Conservation (phyloP, 2,888 invertebrate species). For the Coelinius sp. region DNA sequence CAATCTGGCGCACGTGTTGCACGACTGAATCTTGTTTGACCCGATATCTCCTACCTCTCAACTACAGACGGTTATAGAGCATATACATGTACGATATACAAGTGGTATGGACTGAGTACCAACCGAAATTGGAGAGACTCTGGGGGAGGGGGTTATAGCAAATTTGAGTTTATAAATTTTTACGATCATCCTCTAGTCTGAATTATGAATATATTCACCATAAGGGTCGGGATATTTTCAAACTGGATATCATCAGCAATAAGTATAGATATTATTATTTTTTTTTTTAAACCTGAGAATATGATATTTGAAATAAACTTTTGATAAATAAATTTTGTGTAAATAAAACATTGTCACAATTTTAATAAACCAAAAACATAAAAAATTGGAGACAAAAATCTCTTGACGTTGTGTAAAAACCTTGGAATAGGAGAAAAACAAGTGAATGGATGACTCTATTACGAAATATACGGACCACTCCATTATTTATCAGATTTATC, state of each 20-base stretch:
- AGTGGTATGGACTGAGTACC: neutral
- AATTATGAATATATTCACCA: neutral
- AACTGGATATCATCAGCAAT: neutral
- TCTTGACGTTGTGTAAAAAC: slow-evolving; percentile 4
- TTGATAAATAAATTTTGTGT: no score
- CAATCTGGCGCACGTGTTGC: slow-evolving; percentile 49
- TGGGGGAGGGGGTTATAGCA: slow-evolving; percentile 18
- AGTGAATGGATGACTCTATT: slow-evolving; percentile 44
- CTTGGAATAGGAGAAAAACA: slow-evolving; percentile 9
- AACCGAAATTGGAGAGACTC: slow-evolving; percentile 2
- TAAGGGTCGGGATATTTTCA: neutral
- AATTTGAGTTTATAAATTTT: slow-evolving; percentile 24
- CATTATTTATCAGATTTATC: slow-evolving; percentile 12
- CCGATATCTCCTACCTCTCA: slow-evolving; percentile 29
- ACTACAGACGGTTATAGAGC: slow-evolving; percentile 11
- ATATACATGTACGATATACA: neutral
- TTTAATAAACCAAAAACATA: neutral
- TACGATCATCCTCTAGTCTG: neutral
- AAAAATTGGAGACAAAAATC: slow-evolving; percentile 12
- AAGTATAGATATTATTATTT: neutral
- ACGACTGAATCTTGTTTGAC: slow-evolving; percentile 42
- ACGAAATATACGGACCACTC: slow-evolving; percentile 34
- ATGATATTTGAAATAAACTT: neutral
- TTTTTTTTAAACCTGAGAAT: no score
- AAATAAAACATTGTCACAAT: slow-evolving; percentile 27